Conservation (phyloP, 2,888 invertebrate genomes). For the Sylvicola cinctus region DNA sequence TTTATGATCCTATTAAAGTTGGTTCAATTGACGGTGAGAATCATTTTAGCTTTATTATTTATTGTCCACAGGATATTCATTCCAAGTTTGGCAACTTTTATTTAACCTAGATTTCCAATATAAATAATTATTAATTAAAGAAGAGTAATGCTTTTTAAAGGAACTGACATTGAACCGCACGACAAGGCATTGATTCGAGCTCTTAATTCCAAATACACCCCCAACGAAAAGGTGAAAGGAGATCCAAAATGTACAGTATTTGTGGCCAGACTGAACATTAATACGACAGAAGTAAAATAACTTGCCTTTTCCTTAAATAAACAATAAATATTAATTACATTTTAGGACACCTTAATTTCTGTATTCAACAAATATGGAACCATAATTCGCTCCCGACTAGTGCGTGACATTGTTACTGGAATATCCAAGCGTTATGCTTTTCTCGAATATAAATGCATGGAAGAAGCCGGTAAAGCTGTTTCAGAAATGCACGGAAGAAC, state of each 20-base stretch:
- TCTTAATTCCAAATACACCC: slow-evolving; percentile 38
- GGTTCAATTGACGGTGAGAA: slow-evolving; percentile 61
- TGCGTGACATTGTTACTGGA: slow-evolving; percentile 67
- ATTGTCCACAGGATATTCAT: not conserved
- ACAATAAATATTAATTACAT: not conserved
- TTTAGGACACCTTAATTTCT: slow-evolving; percentile 29
- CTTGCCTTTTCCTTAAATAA: slow-evolving; percentile 14
- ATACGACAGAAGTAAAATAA: slow-evolving; percentile 35
- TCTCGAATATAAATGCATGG: slow-evolving; percentile 49
- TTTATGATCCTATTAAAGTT: slow-evolving; percentile 59
- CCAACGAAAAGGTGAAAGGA: slow-evolving; percentile 43
- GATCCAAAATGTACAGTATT: slow-evolving; percentile 53
- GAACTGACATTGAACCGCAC: slow-evolving; percentile 60
- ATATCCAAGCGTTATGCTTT: slow-evolving; percentile 68
- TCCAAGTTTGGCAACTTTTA: too few species aligned
- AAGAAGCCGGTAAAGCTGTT: slow-evolving; percentile 39
- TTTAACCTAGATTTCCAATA: not conserved
- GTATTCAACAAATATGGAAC: slow-evolving; percentile 43
- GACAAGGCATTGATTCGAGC: slow-evolving; percentile 59
- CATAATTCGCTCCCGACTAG: slow-evolving; percentile 38
- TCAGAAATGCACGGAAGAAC: slow-evolving; percentile 33
- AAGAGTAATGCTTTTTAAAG: slow-evolving; percentile 12
- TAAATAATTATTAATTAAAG: not conserved
- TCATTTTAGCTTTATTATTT: slow-evolving; percentile 3
- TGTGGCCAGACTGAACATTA: slow-evolving; percentile 47